phyloP scores from a whole-genome alignment of 2,113 vertebrate species.

The Cheirogaleus medius region DNA sequence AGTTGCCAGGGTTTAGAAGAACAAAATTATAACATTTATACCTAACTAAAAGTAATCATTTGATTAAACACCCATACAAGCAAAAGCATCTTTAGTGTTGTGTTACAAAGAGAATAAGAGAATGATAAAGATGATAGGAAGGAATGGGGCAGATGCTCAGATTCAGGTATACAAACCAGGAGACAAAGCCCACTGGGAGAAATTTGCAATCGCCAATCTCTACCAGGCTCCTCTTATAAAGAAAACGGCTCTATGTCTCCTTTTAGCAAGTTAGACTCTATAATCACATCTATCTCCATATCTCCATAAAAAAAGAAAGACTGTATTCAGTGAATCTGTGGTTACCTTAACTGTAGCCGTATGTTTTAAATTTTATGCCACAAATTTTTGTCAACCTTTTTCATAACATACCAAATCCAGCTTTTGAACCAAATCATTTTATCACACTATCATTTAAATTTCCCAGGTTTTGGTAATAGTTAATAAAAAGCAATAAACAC shows the following conservation, averaged over 20 bases:
- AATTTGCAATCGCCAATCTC: neutral
- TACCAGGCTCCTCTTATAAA: neutral
- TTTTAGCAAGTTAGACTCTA: neutral
- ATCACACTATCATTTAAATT: neutral
- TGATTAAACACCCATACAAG: constrained; percentile 21
- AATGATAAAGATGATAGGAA: neutral
- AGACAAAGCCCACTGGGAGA: neutral
- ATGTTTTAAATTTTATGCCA: constrained; percentile 34
- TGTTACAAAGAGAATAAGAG: neutral
- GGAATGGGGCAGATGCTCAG: neutral
- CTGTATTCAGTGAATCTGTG: neutral
- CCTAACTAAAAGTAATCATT: constrained; percentile 43
- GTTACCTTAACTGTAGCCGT: neutral
- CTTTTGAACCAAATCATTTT: constrained; percentile 36
- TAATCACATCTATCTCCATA: neutral
- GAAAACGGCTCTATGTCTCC: neutral
- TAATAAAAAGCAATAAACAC: constrained; percentile 5
- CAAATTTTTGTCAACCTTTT: constrained; percentile 4
- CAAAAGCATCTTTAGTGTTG: neutral
- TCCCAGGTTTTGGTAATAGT: constrained; percentile 33
- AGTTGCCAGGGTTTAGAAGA: constrained; percentile 21
- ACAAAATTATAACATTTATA: constrained; percentile 13
- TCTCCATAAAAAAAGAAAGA: neutral
- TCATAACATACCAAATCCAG: constrained; percentile 32
- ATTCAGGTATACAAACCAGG: neutral